phyloP scores from a whole-genome alignment of 2,797 vertebrate species.

The Muscicapa comitata region DNA sequence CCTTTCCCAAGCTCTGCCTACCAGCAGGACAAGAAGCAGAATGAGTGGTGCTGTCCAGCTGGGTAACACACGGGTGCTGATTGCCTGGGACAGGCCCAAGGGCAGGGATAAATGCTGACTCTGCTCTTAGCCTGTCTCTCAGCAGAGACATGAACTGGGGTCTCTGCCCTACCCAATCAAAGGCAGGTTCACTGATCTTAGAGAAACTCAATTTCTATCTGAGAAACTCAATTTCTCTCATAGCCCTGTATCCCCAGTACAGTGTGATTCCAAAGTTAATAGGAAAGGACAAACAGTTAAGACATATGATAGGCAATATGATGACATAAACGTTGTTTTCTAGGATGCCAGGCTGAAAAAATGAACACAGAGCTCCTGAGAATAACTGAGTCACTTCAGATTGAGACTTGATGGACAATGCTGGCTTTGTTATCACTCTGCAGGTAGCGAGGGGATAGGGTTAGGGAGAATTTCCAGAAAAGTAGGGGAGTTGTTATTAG shows the following conservation, averaged over 20 bases:
- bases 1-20: neutral
- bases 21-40: neutral
- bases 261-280: slow-evolving; percentile 37
- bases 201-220: neutral
- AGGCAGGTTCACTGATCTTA: neutral
- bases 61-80: rapidly evolving
- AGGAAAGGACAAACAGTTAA: slow-evolving; percentile 59
- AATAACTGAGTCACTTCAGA: slow-evolving; percentile 47
- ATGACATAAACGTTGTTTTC: slow-evolving; percentile 53
- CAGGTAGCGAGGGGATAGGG: neutral
- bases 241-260: neutral
- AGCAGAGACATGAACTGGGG: neutral
- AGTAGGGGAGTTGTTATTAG: neutral
- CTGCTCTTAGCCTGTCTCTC: neutral
- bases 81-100: neutral
- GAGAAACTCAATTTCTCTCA: slow-evolving; percentile 18
- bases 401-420: slow-evolving; percentile 38
- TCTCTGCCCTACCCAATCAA: neutral
- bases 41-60: rapidly evolving
- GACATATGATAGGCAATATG: slow-evolving; percentile 50
- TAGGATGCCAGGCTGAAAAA: slow-evolving; percentile 41
- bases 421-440: slow-evolving; percentile 45
- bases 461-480: slow-evolving; percentile 38
- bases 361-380: slow-evolving; percentile 27
- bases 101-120: neutral